These are phyloP conservation scores for Ellobius talpinus DNA, from an alignment of 2,113 vertebrate species.

Conservation along the genomic window DNA sequence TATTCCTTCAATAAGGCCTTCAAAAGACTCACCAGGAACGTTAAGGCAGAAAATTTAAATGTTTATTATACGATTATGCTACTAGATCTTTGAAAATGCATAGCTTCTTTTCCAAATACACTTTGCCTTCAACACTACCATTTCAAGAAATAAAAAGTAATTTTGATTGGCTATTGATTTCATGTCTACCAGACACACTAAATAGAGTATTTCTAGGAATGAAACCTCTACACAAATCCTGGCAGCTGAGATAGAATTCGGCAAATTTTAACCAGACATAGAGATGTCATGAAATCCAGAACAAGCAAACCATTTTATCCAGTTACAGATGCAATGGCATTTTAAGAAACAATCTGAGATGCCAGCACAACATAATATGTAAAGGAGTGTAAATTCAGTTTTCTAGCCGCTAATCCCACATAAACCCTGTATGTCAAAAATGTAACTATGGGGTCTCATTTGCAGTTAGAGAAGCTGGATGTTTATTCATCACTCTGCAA, in stretches of 20 bases:
- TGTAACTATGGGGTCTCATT: neutral
- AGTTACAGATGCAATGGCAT: neutral
- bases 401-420: constrained; percentile 3
- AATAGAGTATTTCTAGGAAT: constrained; percentile 42
- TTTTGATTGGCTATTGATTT: constrained; percentile 74
- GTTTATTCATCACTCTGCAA: neutral
- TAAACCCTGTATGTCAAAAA: constrained; percentile 38
- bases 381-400: constrained; percentile 16
- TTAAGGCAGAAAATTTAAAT: constrained; percentile 60
- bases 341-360: constrained; percentile 38
- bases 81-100: constrained; percentile 50
- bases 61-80: constrained; percentile 14
- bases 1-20: constrained; percentile 61
- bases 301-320: constrained; percentile 5
- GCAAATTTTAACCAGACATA: constrained; percentile 36
- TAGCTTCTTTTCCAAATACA: constrained; percentile 47
- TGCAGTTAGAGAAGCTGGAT: neutral
- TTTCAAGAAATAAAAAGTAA: constrained; percentile 69
- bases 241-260: constrained; percentile 51
- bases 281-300: constrained; percentile 49
- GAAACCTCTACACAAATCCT: constrained; percentile 62
- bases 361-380: neutral
- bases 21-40: constrained; percentile 44
- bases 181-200: constrained; percentile 54
- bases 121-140: constrained; percentile 54